Conservation (phyloP, 2,888 invertebrate genomes). For the Drosophila subsilvestris region DNA sequence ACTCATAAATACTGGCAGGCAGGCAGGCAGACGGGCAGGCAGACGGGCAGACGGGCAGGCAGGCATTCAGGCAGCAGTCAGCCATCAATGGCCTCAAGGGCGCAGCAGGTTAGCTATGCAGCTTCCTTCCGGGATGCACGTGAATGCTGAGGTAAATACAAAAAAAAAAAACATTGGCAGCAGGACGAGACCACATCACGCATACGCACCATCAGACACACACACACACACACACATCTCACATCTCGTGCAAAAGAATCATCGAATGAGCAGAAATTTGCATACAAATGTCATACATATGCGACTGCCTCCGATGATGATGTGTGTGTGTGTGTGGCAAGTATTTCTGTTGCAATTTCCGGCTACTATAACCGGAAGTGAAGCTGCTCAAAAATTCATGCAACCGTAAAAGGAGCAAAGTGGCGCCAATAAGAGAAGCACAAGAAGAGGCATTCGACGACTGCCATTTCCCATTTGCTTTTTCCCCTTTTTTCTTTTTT, state of each 20-base stretch:
- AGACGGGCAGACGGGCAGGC: not conserved
- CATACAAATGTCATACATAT: constrained; percentile 71
- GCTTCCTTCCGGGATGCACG: constrained; percentile 39
- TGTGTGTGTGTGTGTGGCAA: constrained; percentile 30
- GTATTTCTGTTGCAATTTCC: constrained; percentile 74
- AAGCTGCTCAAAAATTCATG: constrained; percentile 73
- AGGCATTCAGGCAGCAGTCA: not conserved
- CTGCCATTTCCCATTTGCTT: constrained; percentile 28
- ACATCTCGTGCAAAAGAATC: constrained; percentile 50
- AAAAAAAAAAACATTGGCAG: constrained; percentile 31
- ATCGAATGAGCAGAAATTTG: constrained; percentile 59
- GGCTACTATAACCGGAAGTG: constrained; percentile 71
- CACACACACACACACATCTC: constrained; percentile 34
- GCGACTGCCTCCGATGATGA: constrained; percentile 24
- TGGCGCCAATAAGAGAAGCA: constrained; percentile 63
- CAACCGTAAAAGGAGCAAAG: constrained; percentile 74
- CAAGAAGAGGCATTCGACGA: constrained; percentile 29
- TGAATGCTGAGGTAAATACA: constrained; percentile 32
- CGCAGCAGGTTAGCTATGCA: constrained; percentile 16
- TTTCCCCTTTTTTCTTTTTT: constrained; percentile 6
- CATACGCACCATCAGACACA: constrained; percentile 46
- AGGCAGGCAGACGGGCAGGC: not conserved
- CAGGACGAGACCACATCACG: constrained; percentile 32
- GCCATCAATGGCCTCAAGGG: constrained; percentile 26
- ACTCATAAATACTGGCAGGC: constrained; percentile 49